Conservation (phyloP, 2,888 invertebrate genomes). For the Corbicula japonica region DNA sequence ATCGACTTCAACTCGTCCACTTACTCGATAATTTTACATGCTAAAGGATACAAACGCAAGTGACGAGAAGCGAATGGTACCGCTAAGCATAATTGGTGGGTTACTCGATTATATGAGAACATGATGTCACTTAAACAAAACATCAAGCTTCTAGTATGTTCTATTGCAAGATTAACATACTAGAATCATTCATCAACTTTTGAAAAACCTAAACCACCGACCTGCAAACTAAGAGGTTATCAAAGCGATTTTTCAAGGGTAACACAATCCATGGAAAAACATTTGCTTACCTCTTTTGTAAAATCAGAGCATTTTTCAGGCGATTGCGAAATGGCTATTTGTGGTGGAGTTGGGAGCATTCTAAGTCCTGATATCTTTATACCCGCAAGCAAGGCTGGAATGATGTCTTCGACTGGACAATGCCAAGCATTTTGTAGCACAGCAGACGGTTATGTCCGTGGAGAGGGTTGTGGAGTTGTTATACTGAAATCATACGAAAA, state of each 20-base stretch:
- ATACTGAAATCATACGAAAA: conserved; percentile 69
- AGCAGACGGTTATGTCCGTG: conserved; percentile 76
- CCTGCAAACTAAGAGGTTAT: conserved; percentile 1
- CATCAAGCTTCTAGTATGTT: no score
- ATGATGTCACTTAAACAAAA: no score
- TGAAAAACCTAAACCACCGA: no score
- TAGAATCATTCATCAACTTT: no score
- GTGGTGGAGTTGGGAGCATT: conserved; percentile 77
- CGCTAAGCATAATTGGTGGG: no score
- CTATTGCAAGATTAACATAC: no score
- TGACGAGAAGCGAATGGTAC: no score
- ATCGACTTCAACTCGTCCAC: no score
- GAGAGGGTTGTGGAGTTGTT: conserved; percentile 78
- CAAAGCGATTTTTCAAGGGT: not conserved
- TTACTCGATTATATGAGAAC: no score
- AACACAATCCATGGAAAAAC: not conserved
- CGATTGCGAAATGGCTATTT: conserved; percentile 70
- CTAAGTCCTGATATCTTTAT: conserved; percentile 70
- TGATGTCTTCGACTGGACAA: conserved; percentile 74
- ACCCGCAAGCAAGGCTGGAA: conserved; percentile 69
- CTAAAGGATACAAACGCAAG: no score
- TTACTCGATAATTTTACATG: no score
- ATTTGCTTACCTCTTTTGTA: not conserved
- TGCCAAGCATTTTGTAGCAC: conserved; percentile 72
- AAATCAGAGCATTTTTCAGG: no score